Evolutionary conservation across 1,140 invertebrate species (phyloP), one percentile per base, ranked within the genome.

Genomic region (Elymnias hypermnestra): DNA sequence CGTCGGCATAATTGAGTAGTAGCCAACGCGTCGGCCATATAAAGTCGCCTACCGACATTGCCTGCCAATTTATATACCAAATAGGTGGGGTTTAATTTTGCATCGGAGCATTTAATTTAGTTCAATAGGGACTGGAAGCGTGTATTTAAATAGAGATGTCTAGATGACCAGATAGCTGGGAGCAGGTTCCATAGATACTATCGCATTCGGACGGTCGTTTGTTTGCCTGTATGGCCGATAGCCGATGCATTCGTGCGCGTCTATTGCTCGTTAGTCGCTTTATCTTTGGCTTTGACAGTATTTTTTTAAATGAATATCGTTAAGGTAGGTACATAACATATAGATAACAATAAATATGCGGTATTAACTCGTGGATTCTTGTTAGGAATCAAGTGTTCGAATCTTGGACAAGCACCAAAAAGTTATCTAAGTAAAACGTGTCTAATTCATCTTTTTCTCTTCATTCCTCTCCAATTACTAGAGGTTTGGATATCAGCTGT

Each of bases 61-160:
- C 40, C 49, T 49, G 49, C 42, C 52, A 60, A 64, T 61, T 61
- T 57, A 55, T 55, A 54, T 49, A 48, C 61, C 38, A 56, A 60
- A 60, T 40, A 42, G 57, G 57, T 37, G 45, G 54, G 48, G 54
- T 56, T 57, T 68, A 63, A 72, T 63, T 59, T 61, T 64, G 50
- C 42, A 48, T 51, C 42, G 57, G 51, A 60, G 41, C 54, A 65
- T 72, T 72, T 72, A 73, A 70, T 75, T 75, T 72, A 69, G 72
- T 61, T 61, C 64, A 62, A 53, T 59, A 50, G 52, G 52, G 53
- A 54, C 57, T 52, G 39, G 45, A 45, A 57, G 58, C 48, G 53
- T 57, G 64, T 62, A 75, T 78, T 78, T 72, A 75, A 78, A 78
- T 78, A 60, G 69, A 78, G 74, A 75, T 63, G 72, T 78, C 65